Base-by-base conservation (phyloP, 1,140 invertebrate genomes). In the Penaeus japonicus region DNA sequence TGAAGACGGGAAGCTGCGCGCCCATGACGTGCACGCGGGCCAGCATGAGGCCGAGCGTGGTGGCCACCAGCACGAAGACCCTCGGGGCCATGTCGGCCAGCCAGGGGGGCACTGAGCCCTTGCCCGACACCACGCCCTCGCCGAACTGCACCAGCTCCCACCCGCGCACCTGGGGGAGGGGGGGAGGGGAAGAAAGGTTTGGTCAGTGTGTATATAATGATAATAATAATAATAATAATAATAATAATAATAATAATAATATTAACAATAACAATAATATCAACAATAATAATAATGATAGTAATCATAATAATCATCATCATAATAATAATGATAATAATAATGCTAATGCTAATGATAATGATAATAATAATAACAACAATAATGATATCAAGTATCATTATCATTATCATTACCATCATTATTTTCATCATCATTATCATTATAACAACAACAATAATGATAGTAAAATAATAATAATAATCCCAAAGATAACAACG, bases 1-100 rank as follows among this genome's bases (percentile, higher is more conserved):
- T 99, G 93, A 99, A 99, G 85, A 99, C 96, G 27, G 98, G 98
- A 91, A 99, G 93, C 93, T 98, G 97, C 0, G 97, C 97, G 35
- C 97, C 97, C 98, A 99, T 99, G 80, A 99, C 96, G 92, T 97
- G 96, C 75, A 99, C 94, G 89, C 98, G 94, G 17, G 96, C 95
- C n/a, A 97, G 93, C 54, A 99, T 93, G 53, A 99, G 94, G 65
- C 95, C 95, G 53, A 97, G 92, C 0, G 97, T 97, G n/a, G 96
- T 96, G 79, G 95, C 94, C 80, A 95, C 95, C 22, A 99, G 93
- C 17, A 97, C 95, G 18, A 93, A 93, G 53, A 98, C 93, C 79
- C 98, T 93, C 86, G 97, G 95, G 55, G 96, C 95, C 53, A 96
- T 96, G 90, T 96, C 95, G 53, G 93, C 94, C 90, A 95, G 94